Evolutionary conservation across 2,113 vertebrate genomes (phyloP), one percentile per base, ranked within the genome.

Genomic region (Aythya baeri): DNA sequence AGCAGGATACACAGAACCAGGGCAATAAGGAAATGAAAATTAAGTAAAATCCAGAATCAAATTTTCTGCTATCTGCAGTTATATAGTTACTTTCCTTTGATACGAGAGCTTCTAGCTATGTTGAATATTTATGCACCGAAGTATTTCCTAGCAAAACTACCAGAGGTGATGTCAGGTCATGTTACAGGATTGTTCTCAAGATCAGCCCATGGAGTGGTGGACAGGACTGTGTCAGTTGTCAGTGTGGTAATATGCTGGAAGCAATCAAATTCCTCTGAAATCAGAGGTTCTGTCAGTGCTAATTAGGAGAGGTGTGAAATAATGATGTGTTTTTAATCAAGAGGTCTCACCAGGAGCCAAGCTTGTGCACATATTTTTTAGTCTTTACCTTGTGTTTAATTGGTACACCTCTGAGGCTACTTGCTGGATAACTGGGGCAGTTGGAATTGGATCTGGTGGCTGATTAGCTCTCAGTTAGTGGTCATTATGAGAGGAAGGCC

Each of bases 291-390:
- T 61, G 75, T 78, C 94, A 78, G 68, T 38, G 76, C 61, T 94
- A 72, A 91, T 95, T 90, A 95, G 38, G 14, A 91, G 76, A 96
- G n/a, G 73, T 92, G 76, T 84, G 92, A 93, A 88, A 93, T 91
- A 93, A 94, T 84, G 41, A 94, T 78, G 77, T 68, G 68, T 86
- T 95, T 96, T 96, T 90, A 96, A 97, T 96, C 80, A 94, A 94
- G 91, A 94, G 49, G 61, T 34, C 90, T 95, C 93, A 88, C 88
- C 68, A 93, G 88, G 94, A 95, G 70, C 44, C 70, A 62, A 83
- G 41, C n/a, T 92, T 91, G 83, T 62, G 57, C 49, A 66, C 31
- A 36, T 86, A 86, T 82, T 96, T 93, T 72, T 32, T 68, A 83
- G 44, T 46, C 70, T 95, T 96, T 95, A 90, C 17, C 43, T 41